Percentiles rank a stretch among this genome's conserved stretches.
phyloP scores from a whole-genome alignment of 2,888 invertebrate genomes.

The Netelia fuscicornis region DNA sequence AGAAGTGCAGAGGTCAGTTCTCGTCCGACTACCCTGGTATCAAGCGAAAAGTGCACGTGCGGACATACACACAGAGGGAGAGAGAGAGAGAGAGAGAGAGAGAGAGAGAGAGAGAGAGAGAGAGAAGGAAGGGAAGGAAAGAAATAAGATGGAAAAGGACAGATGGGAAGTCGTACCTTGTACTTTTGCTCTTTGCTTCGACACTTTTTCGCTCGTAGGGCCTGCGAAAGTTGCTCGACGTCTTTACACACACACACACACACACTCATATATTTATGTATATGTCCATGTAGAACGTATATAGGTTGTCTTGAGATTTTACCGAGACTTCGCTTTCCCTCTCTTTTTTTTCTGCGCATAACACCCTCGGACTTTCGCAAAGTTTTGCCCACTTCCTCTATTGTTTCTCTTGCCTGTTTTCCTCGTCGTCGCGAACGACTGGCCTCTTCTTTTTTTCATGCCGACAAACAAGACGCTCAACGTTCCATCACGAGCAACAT shows the following conservation, averaged over 20 bases:
- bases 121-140: slow-evolving; percentile 13
- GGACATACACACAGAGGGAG: neutral
- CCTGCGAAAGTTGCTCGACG: slow-evolving; percentile 52
- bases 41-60: neutral
- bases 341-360: slow-evolving; percentile 40
- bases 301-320: slow-evolving; percentile 44
- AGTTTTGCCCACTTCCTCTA: slow-evolving; percentile 41
- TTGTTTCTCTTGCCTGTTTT: neutral
- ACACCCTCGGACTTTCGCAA: slow-evolving; percentile 50
- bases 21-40: slow-evolving; percentile 25
- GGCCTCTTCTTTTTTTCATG: neutral
- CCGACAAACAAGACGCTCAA: slow-evolving; percentile 18
- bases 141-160: slow-evolving; percentile 16
- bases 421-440: neutral
- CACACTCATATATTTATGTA: neutral
- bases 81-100: slow-evolving; percentile 12
- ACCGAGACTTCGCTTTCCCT: slow-evolving; percentile 19
- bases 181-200: slow-evolving; percentile 25
- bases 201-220: slow-evolving; percentile 19
- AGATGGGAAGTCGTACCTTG: slow-evolving; percentile 34
- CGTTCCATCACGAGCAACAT: slow-evolving; percentile 38
- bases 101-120: neutral
- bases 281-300: neutral
- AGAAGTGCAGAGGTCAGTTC: slow-evolving; percentile 63
- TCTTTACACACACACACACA: neutral